Percentiles rank a stretch among this genome's conserved stretches.
These are phyloP conservation scores for Gadopsis bispinosus DNA, from an alignment of 2,797 vertebrate genomes.

Conservation along the genomic window DNA sequence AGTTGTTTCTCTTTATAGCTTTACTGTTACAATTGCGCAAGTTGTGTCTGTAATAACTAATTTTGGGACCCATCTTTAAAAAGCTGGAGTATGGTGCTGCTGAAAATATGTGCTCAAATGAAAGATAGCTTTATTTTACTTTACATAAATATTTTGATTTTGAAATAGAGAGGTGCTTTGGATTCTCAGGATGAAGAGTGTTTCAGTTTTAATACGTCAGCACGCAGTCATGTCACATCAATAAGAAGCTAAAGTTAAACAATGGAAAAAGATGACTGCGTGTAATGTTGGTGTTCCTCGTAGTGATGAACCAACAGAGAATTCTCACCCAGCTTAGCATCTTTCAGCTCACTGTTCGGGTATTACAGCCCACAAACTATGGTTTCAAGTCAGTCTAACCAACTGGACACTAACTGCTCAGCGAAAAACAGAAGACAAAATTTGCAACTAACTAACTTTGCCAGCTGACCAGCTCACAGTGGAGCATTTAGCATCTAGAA, in stretches of 20 bases:
- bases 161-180: background rate
- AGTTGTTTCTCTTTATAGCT: conserved; percentile 4
- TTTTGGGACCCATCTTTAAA: background rate
- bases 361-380: background rate
- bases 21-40: background rate
- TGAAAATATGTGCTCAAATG: background rate
- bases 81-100: background rate
- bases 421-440: background rate
- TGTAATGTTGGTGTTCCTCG: background rate
- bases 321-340: background rate
- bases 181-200: background rate
- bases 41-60: background rate
- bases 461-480: no score
- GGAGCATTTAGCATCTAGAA: background rate
- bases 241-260: background rate
- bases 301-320: background rate
- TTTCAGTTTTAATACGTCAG: background rate
- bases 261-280: background rate
- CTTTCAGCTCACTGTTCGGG: background rate
- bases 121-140: background rate
- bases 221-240: background rate
- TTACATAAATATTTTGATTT: background rate
- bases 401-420: no score
- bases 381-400: background rate
- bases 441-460: background rate